Conservation (phyloP, 2,888 invertebrate genomes). For the Drosophila koepferae region DNA sequence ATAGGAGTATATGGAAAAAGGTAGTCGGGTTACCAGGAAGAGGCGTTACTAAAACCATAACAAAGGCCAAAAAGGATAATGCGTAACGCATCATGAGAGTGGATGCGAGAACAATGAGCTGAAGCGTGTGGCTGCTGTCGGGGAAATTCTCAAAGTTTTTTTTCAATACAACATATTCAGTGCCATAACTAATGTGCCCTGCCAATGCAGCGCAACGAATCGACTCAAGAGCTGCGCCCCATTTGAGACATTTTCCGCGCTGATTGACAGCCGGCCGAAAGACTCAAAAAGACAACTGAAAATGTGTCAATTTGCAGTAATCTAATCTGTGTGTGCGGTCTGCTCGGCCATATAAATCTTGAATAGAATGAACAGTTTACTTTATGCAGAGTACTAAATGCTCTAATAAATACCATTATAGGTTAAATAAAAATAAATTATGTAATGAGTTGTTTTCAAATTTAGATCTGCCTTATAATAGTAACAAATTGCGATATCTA, state of each 20-base stretch:
- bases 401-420: not conserved
- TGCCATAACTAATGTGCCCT: constrained; percentile 54
- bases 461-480: not conserved
- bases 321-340: constrained; percentile 77
- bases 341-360: constrained; percentile 32
- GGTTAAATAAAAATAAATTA: too few species aligned
- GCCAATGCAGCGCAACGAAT: constrained; percentile 67
- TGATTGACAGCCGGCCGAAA: constrained; percentile 52
- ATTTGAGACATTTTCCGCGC: constrained; percentile 38
- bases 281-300: constrained; percentile 43
- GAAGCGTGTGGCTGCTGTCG: constrained; percentile 41
- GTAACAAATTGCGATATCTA: not conserved
- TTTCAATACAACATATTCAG: constrained; percentile 8
- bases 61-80: constrained; percentile 71
- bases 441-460: too few species aligned
- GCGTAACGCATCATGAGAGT: constrained; percentile 72
- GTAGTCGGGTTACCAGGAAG: constrained; percentile 78
- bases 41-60: constrained; percentile 73
- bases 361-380: constrained; percentile 12
- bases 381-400: not conserved
- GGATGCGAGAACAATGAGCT: constrained; percentile 45
- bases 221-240: constrained; percentile 51
- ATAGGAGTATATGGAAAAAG: constrained; percentile 31
- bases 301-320: constrained; percentile 80
- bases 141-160: constrained; percentile 1